Evolutionary conservation across 2,888 invertebrate genomes (phyloP).

Genomic region (Actias luna): DNA sequence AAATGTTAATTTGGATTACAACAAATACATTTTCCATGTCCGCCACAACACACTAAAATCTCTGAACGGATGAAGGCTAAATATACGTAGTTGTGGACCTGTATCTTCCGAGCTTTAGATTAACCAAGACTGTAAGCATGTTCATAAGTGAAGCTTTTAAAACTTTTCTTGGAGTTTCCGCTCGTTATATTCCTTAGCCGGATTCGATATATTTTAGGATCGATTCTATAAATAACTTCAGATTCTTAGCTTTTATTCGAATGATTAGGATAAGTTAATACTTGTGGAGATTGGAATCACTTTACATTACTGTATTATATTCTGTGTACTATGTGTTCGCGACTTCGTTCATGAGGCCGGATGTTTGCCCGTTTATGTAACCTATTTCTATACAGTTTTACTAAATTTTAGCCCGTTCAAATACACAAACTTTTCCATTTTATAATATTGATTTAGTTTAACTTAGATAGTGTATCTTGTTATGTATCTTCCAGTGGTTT

Average conservation of each 20-base stretch:
- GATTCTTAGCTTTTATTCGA: background rate
- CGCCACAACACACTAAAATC: background rate
- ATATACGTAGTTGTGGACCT: background rate
- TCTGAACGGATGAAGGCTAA: background rate
- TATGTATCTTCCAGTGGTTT: too few relatives aligned
- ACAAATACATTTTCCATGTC: background rate
- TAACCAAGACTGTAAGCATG: background rate
- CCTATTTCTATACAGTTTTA: too few relatives aligned
- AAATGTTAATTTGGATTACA: background rate
- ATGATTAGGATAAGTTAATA: background rate
- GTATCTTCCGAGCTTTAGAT: background rate
- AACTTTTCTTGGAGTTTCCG: background rate
- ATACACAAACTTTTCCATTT: too few relatives aligned
- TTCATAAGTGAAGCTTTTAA: background rate
- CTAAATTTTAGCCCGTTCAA: too few relatives aligned
- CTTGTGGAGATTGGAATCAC: background rate
- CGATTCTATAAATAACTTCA: slow-evolving; percentile 2
- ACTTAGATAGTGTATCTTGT: too few relatives aligned
- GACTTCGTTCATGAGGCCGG: too few relatives aligned
- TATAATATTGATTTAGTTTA: too few relatives aligned
- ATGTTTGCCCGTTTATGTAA: too few relatives aligned
- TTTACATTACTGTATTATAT: too few relatives aligned
- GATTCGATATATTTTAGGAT: background rate
- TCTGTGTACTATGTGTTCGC: too few relatives aligned
- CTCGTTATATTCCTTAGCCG: background rate